A percentile compares a stretch with the other conserved stretches of the same genome.
These are phyloP conservation scores for Drosophila borealis DNA, from an alignment of 2,888 invertebrate genomes.

Conservation along the genomic window DNA sequence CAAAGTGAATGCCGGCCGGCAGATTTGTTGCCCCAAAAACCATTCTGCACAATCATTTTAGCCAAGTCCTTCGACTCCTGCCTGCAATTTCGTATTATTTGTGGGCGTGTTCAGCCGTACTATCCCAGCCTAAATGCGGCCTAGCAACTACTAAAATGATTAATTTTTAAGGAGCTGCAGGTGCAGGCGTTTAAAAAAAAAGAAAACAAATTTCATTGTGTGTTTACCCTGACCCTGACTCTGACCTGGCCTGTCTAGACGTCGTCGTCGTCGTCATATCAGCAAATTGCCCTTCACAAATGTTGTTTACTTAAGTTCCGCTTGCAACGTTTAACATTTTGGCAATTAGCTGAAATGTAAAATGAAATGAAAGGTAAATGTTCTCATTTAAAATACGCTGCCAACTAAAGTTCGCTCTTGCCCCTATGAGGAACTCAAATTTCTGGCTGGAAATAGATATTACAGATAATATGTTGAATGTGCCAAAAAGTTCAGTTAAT, in stretches of 20 bases:
- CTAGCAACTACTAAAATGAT: constrained; percentile 21
- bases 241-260: constrained; percentile 7
- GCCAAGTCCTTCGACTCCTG: constrained; percentile 2
- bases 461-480: neutral
- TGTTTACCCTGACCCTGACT: constrained; percentile 40
- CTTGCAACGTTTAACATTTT: constrained; percentile 39
- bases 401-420: constrained; percentile 34
- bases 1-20: constrained; percentile 38
- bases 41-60: constrained; percentile 47
- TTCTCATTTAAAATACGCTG: constrained; percentile 41
- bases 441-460: neutral
- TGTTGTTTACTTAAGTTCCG: constrained; percentile 69
- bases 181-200: constrained; percentile 37
- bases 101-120: constrained; percentile 39
- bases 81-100: constrained; percentile 18
- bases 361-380: constrained; percentile 8
- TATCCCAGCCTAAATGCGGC: constrained; percentile 13
- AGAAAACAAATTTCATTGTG: constrained; percentile 23
- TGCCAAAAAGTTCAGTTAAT: constrained; percentile 3
- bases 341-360: constrained; percentile 51
- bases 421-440: neutral
- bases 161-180: constrained; percentile 40
- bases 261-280: constrained; percentile 48
- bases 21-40: constrained; percentile 39
- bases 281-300: constrained; percentile 60